Evolutionary conservation across 2,888 invertebrate genomes (phyloP).

Genomic region (Odontocolon sp.): DNA sequence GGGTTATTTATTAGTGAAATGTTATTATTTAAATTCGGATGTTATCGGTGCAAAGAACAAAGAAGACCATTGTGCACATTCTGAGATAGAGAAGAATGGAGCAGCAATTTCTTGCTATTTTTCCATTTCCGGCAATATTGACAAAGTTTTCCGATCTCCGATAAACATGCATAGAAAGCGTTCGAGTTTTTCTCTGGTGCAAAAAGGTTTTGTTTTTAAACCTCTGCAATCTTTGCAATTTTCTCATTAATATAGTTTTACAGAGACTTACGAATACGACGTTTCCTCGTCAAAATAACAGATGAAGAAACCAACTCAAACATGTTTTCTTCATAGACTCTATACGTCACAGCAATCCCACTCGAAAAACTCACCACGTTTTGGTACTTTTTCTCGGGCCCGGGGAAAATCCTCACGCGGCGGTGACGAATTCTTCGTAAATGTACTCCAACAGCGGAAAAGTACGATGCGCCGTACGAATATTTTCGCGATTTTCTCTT

Average conservation of each 20-base stretch:
- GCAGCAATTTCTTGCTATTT: not conserved
- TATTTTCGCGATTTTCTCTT: constrained; percentile 34
- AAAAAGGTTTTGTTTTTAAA: not conserved
- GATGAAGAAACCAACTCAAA: not conserved
- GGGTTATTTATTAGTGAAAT: too few species aligned
- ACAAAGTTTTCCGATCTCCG: constrained; percentile 37
- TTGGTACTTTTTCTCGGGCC: constrained; percentile 12
- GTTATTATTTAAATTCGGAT: too few species aligned
- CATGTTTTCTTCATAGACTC: not conserved
- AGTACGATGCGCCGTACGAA: constrained; percentile 33
- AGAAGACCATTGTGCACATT: too few species aligned
- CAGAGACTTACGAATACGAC: not conserved
- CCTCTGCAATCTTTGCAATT: not conserved
- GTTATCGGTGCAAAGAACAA: too few species aligned
- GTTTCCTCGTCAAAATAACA: not conserved
- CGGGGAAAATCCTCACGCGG: constrained; percentile 7
- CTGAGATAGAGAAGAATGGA: too few species aligned
- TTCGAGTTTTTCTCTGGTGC: not conserved
- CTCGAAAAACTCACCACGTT: not conserved
- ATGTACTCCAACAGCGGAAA: constrained; percentile 40
- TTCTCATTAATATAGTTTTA: constrained; percentile 14
- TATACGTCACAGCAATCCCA: not conserved
- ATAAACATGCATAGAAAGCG: not conserved
- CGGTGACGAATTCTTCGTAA: constrained; percentile 46
- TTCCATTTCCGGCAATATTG: constrained; percentile 23